Percentiles rank a stretch among this genome's conserved stretches.
Conservation (phyloP, 1,140 invertebrate species). For the Pseudomyrmex cubaensis region DNA sequence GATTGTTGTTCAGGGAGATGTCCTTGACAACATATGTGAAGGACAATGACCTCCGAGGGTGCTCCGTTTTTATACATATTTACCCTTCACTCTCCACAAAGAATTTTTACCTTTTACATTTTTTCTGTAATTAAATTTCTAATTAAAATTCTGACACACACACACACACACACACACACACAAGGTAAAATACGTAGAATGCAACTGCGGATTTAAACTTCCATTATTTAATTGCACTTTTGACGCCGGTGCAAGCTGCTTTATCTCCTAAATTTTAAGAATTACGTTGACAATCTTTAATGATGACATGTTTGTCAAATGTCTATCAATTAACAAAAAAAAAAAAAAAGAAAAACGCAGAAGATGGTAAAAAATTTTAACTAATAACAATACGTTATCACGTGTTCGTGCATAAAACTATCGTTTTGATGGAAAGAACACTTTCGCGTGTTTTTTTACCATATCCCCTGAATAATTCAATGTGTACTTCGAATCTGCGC, state of each 20-base stretch:
- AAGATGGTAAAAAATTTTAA: background rate
- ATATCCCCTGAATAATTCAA: constrained; percentile 22
- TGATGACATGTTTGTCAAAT: background rate
- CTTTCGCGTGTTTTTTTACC: background rate
- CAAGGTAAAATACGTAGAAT: background rate
- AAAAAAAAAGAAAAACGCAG: background rate
- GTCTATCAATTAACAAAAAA: background rate
- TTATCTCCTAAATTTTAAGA: background rate
- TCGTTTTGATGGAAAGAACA: background rate
- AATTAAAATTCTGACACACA: background rate
- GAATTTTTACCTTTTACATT: constrained; percentile 13
- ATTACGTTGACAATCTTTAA: background rate
- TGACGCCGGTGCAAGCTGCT: background rate
- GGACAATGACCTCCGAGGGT: too few species aligned
- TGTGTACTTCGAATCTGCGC: constrained; percentile 14
- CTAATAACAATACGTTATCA: background rate
- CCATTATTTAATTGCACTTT: constrained; percentile 1
- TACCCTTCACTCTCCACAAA: background rate
- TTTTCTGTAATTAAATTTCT: constrained; percentile 5
- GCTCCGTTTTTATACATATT: too few species aligned
- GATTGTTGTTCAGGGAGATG: too few species aligned
- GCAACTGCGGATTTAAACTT: background rate
- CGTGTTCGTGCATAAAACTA: background rate
- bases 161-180: background rate
- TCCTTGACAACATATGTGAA: too few species aligned